Percentiles rank a stretch among this genome's conserved stretches.
Conservation (phyloP, 2,113 vertebrate genomes). For the Myrmecobius fasciatus region DNA sequence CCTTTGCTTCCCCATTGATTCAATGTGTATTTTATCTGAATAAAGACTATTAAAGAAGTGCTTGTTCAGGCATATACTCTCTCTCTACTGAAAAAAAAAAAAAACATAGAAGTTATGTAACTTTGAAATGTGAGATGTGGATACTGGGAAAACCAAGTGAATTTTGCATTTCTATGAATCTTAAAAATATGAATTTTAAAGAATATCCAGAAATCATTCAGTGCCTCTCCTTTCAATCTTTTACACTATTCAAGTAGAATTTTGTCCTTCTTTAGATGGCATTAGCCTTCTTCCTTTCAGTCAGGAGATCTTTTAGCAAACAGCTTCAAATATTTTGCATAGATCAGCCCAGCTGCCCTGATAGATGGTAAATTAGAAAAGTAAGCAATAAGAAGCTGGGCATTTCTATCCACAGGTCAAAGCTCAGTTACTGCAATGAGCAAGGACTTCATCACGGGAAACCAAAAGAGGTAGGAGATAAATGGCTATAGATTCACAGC, state of each 20-base stretch:
- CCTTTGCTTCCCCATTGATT: background rate
- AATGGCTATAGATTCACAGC: background rate
- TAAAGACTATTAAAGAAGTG: background rate
- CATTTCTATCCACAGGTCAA: background rate
- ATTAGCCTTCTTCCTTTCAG: background rate
- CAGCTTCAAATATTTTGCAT: background rate
- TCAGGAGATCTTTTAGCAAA: background rate
- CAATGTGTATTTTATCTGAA: background rate
- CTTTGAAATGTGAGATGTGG: background rate
- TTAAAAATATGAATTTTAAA: background rate
- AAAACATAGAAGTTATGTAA: background rate
- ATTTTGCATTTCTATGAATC: background rate
- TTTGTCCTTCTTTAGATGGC: background rate
- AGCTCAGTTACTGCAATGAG: background rate
- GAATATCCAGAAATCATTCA: background rate
- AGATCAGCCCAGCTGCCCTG: background rate
- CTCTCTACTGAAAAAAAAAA: background rate
- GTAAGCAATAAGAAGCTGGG: background rate
- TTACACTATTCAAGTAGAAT: background rate
- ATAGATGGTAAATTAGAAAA: background rate
- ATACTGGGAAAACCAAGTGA: background rate
- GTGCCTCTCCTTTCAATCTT: background rate
- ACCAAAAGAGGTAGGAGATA: background rate
- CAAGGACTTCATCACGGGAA: background rate
- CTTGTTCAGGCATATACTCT: background rate